Base-by-base conservation (phyloP, 2,888 invertebrate species). In the Agonopterix subpropinquella region DNA sequence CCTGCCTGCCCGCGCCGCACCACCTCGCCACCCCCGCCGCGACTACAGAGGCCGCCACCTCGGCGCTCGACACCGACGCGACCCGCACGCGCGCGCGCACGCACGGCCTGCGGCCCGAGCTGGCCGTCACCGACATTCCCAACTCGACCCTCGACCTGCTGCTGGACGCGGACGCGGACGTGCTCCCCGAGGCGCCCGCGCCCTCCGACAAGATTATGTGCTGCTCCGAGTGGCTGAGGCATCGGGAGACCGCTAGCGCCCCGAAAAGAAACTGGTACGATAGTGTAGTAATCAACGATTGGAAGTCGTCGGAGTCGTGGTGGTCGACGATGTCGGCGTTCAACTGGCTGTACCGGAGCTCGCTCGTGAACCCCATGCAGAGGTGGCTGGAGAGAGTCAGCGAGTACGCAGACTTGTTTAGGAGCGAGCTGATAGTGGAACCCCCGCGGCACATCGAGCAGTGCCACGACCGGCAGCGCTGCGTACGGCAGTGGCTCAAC, bases 261-360 rank as follows among this genome's bases (percentile, higher is more conserved):
- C 48, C 55, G 4, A 62, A 59, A 50, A 61, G 54, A 43, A 64
- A 52, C 47, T 70, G 78, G 73, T 60, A 63, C 53, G 70, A 72
- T 36, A 53, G 64, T 28, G 52, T 64, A 8, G 59, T 67, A 4
- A 52, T 58, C 2, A 58, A 67, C 53, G 76, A 78, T 41, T 71
- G 71, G 70, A 70, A 67, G 48, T 43, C 60, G 28, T 60, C 65
- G 13, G 80, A 77, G 53, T 61, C 76, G 47, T 75, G 77, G 77
- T 77, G 80, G 79, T 72, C 75, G 18, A 65, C 59, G 48, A 71
- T 73, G 4, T 69, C 80, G 8, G 67, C 74, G 15, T 58, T 78
- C 45, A 70, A 73, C 62, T 79, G 83, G 80, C 55, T 82, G 55
- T 81, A 81, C 58, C 79, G 74, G 55, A 77, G 77, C 60, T 73